Evolutionary conservation across 2,113 vertebrate genomes (phyloP).

Genomic region (Deroptyus accipitrinus): DNA sequence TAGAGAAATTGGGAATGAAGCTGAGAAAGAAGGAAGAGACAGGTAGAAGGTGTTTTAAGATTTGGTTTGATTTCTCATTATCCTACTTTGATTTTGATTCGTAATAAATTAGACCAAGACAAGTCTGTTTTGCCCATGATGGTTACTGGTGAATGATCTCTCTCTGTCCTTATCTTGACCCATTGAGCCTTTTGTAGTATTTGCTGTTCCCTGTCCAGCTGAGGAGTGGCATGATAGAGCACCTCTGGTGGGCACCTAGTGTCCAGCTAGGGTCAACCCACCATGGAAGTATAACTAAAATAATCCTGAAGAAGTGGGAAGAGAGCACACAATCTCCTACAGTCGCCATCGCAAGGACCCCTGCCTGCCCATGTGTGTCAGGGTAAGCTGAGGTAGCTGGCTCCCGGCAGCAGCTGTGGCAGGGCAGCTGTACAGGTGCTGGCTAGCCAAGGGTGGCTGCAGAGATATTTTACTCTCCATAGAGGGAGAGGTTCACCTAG

Average conservation of each 20-base stretch:
- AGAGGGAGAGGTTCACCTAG: background rate
- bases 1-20: background rate
- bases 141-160: background rate
- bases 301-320: background rate
- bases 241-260: background rate
- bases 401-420: rapidly evolving
- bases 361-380: no score
- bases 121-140: background rate
- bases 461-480: background rate
- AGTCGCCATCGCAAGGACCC: background rate
- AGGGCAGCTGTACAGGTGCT: rapidly evolving
- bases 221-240: background rate
- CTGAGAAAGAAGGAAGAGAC: background rate
- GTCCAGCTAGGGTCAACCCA: background rate
- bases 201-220: background rate
- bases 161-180: background rate
- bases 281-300: background rate
- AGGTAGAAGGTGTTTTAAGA: background rate
- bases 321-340: background rate
- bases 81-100: background rate
- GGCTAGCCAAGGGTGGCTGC: background rate
- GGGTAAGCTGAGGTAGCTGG: rapidly evolving
- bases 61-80: background rate
- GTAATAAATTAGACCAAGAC: background rate
- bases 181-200: background rate